Conservation (phyloP, 2,797 vertebrate genomes). For the Eupleurogrammus muticus region DNA sequence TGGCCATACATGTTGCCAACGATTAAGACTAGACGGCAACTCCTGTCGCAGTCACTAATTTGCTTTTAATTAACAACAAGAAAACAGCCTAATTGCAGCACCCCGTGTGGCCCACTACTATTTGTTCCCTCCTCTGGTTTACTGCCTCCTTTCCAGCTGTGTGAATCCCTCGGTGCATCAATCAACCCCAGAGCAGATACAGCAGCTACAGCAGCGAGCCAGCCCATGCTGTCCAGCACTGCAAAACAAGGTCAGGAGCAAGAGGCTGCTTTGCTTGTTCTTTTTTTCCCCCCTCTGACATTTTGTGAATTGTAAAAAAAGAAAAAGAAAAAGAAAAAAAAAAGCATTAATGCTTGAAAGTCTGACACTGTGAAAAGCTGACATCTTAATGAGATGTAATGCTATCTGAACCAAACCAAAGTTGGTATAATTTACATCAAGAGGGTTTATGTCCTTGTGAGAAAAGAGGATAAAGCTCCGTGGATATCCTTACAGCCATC, state of each 20-base stretch:
- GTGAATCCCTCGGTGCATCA: conserved; percentile 74
- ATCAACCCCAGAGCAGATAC: conserved; percentile 73
- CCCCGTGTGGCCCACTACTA: conserved; percentile 79
- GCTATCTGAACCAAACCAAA: conserved; percentile 64
- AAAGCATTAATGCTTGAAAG: conserved; percentile 27
- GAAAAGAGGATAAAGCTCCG: conserved; percentile 65
- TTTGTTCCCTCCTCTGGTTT: conserved; percentile 79
- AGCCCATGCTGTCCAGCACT: conserved; percentile 31
- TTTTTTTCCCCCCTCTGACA: not conserved
- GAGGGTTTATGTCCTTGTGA: conserved; percentile 61
- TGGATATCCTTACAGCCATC: conserved; percentile 48
- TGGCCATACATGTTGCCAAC: conserved; percentile 70
- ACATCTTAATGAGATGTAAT: conserved; percentile 69
- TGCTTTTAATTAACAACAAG: conserved; percentile 86
- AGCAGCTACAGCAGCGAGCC: conserved; percentile 40
- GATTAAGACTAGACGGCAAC: conserved; percentile 78
- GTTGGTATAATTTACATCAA: conserved; percentile 72
- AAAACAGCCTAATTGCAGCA: conserved; percentile 85
- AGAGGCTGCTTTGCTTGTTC: conserved; percentile 20
- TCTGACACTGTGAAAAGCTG: conserved; percentile 51
- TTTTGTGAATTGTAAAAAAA: conserved; percentile 30
- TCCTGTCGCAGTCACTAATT: conserved; percentile 82
- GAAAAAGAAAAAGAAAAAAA: not conserved
- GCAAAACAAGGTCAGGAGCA: conserved; percentile 51
- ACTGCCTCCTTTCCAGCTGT: conserved; percentile 79